A percentile compares a stretch with the other conserved stretches of the same genome.
Conservation (phyloP, 2,797 vertebrate species). For the Mus caroli region DNA sequence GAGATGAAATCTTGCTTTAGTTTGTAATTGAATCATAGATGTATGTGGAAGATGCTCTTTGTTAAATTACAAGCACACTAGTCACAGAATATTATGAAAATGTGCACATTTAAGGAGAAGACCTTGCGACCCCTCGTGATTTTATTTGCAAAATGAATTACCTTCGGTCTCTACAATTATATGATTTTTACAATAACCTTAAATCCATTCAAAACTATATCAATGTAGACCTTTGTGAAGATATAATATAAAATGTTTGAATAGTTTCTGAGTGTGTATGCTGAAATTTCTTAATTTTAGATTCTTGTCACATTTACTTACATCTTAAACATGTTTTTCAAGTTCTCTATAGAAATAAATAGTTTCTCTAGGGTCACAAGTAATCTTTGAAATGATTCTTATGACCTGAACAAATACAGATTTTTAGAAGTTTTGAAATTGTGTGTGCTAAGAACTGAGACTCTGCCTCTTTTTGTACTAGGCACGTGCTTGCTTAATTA, state of each 20-base stretch:
- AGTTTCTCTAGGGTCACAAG: not conserved
- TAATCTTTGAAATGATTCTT: slow-evolving; percentile 2
- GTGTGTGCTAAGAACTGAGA: not conserved
- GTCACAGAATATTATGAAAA: not conserved
- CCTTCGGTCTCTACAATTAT: not conserved
- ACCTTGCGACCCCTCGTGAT: not conserved
- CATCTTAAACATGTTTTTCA: not conserved
- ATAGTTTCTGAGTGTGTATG: not conserved
- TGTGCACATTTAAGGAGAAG: not conserved
- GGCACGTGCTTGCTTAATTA: not conserved
- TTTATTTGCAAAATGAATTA: slow-evolving; percentile 52
- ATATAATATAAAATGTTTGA: not conserved
- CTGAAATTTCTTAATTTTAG: slow-evolving; percentile 20
- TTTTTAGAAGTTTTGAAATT: not conserved
- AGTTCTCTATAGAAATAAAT: not conserved
- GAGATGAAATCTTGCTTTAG: not conserved
- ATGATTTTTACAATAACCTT: slow-evolving; percentile 17
- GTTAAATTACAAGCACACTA: not conserved
- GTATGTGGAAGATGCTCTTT: not conserved
- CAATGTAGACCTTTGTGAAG: not conserved
- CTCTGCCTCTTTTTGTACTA: not conserved
- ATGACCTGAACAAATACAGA: not conserved
- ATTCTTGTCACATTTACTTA: not conserved
- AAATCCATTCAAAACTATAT: not conserved
- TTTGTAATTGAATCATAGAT: not conserved